A percentile compares a stretch with the other conserved stretches of the same genome.
phyloP scores from a whole-genome alignment of 2,113 vertebrate species.

The Aptenodytes patagonicus region DNA sequence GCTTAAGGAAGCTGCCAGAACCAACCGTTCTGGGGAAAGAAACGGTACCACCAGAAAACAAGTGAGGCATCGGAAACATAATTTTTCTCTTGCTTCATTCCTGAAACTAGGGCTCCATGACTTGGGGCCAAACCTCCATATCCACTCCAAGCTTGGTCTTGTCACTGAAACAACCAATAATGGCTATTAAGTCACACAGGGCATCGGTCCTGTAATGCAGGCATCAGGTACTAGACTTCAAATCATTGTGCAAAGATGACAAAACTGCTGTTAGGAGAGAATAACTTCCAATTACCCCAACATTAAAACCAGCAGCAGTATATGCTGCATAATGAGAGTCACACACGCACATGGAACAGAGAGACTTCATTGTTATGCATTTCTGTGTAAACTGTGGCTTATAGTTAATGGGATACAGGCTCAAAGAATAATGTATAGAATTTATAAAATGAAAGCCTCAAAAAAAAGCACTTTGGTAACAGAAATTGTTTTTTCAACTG shows the following conservation, averaged over 20 bases:
- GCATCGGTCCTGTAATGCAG: not conserved
- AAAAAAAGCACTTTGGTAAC: not conserved
- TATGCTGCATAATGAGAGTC: not conserved
- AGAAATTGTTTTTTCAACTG: conserved; percentile 1
- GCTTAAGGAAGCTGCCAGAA: not conserved
- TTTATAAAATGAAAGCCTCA: not conserved
- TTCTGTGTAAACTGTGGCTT: conserved; percentile 32
- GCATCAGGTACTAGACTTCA: not conserved
- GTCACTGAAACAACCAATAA: not conserved
- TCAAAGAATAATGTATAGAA: not conserved
- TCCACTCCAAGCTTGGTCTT: not conserved
- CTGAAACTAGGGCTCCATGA: not conserved
- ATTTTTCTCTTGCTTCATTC: not conserved
- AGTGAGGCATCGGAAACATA: not conserved
- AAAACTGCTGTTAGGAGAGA: not conserved
- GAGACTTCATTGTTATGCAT: not conserved
- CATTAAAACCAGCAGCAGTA: not conserved
- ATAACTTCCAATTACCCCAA: not conserved
- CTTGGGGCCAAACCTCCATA: not conserved
- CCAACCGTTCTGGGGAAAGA: not conserved
- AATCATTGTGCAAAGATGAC: not conserved
- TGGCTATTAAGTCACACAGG: not conserved
- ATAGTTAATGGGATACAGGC: not conserved
- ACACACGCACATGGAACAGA: not conserved
- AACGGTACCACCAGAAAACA: not conserved